These are phyloP conservation scores for Copidosoma floridanum DNA, from an alignment of 1,140 invertebrate species.

Conservation along the genomic window DNA sequence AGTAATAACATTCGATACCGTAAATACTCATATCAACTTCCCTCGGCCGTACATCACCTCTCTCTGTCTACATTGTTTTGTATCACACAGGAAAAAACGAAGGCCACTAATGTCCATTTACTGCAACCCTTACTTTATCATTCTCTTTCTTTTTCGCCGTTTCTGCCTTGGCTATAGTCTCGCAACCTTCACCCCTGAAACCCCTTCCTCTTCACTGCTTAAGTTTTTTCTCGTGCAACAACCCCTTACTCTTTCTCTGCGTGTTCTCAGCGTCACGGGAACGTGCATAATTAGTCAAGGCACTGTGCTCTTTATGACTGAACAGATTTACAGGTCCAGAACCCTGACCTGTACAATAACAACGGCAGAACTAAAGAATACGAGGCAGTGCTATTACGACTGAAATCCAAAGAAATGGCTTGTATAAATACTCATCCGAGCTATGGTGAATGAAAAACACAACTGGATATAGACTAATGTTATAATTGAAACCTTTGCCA, in stretches of 20 bases:
- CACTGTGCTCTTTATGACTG: constrained; percentile 50
- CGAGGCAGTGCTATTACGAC: too few species aligned
- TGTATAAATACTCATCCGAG: constrained; percentile 59
- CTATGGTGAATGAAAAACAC: constrained; percentile 52
- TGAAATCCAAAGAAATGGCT: too few species aligned
- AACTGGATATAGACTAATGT: constrained; percentile 38
- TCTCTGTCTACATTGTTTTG: not conserved
- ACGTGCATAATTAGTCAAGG: constrained; percentile 58
- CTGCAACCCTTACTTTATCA: constrained; percentile 5
- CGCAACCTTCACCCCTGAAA: constrained; percentile 5
- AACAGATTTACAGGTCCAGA: constrained; percentile 56
- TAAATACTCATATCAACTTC: too few species aligned
- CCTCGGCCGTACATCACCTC: not conserved
- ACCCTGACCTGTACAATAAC: too few species aligned
- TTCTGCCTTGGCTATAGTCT: constrained; percentile 15
- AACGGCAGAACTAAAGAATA: too few species aligned
- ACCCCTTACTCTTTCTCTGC: not conserved
- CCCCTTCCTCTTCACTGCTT: constrained; percentile 17
- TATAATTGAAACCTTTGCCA: too few species aligned
- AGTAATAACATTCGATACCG: too few species aligned
- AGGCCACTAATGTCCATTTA: not conserved
- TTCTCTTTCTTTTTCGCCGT: constrained; percentile 18
- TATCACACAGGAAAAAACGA: too few species aligned
- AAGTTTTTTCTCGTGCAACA: not conserved
- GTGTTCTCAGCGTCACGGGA: constrained; percentile 44